Conservation (phyloP, 2,888 invertebrate species). For the Campopleginae sp. region DNA sequence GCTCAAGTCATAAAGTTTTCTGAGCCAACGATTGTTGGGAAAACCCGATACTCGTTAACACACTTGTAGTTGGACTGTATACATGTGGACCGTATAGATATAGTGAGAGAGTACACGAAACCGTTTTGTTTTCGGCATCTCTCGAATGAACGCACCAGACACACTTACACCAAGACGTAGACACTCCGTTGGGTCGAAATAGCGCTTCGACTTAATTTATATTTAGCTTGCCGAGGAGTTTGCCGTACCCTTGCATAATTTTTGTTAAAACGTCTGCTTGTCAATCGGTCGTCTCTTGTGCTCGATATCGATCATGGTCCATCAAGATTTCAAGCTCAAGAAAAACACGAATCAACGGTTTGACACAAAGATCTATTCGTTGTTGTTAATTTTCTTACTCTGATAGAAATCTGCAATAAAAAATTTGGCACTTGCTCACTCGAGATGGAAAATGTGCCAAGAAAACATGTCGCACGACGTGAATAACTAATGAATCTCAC, state of each 20-base stretch:
- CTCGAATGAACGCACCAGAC: conserved; percentile 61
- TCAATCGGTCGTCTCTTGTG: conserved; percentile 61
- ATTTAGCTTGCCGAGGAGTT: conserved; percentile 65
- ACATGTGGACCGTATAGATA: conserved; percentile 5
- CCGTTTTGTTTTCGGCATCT: conserved; percentile 62
- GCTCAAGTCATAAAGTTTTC: conserved; percentile 42
- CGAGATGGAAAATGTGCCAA: background rate
- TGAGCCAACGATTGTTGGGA: conserved; percentile 55
- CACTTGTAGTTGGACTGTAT: conserved; percentile 33
- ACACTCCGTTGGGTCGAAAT: conserved; percentile 66
- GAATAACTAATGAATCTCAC: background rate
- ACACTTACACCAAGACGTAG: conserved; percentile 35
- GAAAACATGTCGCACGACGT: background rate
- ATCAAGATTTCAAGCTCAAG: conserved; percentile 12
- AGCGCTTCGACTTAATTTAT: conserved; percentile 67
- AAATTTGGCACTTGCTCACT: background rate
- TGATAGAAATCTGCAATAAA: background rate
- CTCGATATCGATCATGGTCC: conserved; percentile 15
- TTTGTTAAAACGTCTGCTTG: conserved; percentile 64
- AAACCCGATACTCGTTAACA: conserved; percentile 60
- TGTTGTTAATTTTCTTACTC: background rate
- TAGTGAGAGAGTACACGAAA: conserved; percentile 40
- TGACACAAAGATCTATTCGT: background rate
- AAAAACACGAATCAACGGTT: background rate
- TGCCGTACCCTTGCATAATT: conserved; percentile 70